Conservation (phyloP, 64 coral and sea anemone species). For the Exaiptasia diaphana region DNA sequence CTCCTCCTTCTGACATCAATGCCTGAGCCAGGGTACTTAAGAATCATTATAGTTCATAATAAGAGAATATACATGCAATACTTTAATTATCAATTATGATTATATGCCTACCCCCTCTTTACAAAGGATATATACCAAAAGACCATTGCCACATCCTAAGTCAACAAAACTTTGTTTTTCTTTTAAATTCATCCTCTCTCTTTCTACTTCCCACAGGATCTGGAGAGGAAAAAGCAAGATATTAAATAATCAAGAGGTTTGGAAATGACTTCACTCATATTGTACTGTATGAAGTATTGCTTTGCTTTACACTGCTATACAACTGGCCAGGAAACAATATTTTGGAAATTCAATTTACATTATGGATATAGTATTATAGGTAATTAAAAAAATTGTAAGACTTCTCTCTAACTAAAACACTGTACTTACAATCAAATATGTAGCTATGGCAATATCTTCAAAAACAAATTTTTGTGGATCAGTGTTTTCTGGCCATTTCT, state of each 20-base stretch:
- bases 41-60: background rate
- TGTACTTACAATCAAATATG: constrained; percentile 82
- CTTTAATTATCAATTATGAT: background rate
- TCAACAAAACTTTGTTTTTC: constrained; percentile 84
- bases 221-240: background rate
- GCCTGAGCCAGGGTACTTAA: constrained; percentile 78
- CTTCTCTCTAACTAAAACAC: no score
- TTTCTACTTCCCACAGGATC: constrained; percentile 83
- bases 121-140: constrained; percentile 78
- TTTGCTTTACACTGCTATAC: no score
- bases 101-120: constrained; percentile 63
- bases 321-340: no score
- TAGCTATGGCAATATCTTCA: constrained; percentile 97
- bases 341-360: no score
- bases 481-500: constrained; percentile 95
- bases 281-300: background rate
- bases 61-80: background rate
- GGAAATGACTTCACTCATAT: background rate
- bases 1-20: constrained; percentile 88
- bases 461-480: constrained; percentile 99
- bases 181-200: constrained; percentile 18
- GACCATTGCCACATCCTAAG: constrained; percentile 95
- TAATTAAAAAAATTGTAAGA: no score
- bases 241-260: background rate
- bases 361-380: no score